Conservation (phyloP, 2,113 vertebrate species). For the Clarias magur region DNA sequence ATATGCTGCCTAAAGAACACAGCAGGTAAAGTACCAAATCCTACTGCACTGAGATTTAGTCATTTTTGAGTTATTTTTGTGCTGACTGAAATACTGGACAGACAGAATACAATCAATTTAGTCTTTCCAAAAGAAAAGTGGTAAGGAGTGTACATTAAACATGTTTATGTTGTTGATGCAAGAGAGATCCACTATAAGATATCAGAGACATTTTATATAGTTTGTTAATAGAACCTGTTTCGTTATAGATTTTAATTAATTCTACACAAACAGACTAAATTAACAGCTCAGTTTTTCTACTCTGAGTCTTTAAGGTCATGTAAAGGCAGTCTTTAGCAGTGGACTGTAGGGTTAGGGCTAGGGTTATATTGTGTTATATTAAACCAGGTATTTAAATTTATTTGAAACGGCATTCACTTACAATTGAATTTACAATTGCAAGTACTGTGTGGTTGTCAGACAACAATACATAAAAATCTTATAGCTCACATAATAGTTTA, state of each 20-base stretch:
- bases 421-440: neutral
- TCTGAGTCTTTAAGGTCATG: neutral
- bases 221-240: conserved; percentile 9
- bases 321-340: neutral
- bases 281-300: neutral
- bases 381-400: neutral
- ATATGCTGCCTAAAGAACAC: conserved; percentile 58
- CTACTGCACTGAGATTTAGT: neutral
- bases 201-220: neutral
- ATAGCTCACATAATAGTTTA: too few species aligned
- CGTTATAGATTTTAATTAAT: neutral
- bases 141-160: neutral
- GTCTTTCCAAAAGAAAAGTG: neutral
- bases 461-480: neutral
- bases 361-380: neutral
- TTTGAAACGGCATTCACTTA: neutral
- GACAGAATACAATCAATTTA: neutral
- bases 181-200: neutral
- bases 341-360: neutral
- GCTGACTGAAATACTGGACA: neutral
- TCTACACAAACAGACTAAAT: neutral
- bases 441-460: neutral
- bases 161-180: conserved; percentile 9
- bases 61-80: neutral
- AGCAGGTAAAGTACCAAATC: conserved; percentile 63